Conservation (phyloP, 2,888 invertebrate genomes). For the Erebia palarica region DNA sequence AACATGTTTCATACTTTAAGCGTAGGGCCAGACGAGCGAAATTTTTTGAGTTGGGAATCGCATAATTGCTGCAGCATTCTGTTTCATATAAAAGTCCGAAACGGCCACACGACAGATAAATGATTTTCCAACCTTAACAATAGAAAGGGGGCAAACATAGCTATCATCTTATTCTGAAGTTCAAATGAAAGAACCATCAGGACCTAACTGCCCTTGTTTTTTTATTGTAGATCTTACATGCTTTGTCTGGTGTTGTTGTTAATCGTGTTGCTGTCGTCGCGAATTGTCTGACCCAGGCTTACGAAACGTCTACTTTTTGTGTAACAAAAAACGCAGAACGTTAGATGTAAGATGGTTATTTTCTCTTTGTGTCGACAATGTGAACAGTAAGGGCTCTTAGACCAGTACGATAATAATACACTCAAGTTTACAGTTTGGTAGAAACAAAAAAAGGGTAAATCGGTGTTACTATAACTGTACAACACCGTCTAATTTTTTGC, state of each 20-base stretch:
- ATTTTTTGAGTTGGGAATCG: too few relatives aligned
- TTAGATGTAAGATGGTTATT: conserved; percentile 26
- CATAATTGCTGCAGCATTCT: too few relatives aligned
- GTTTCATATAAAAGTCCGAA: too few relatives aligned
- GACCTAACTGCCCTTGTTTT: too few relatives aligned
- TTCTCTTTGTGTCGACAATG: conserved; percentile 32
- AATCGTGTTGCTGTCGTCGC: neutral
- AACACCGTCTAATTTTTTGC: neutral
- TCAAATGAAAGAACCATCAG: too few relatives aligned
- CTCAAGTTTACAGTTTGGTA: conserved; percentile 9
- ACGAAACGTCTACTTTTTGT: conserved; percentile 23
- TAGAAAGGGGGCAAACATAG: too few relatives aligned
- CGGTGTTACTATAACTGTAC: neutral
- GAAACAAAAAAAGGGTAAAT: neutral
- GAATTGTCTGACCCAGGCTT: neutral
- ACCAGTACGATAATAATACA: conserved; percentile 30
- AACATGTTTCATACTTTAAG: too few relatives aligned
- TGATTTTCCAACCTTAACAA: too few relatives aligned
- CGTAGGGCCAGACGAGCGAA: too few relatives aligned
- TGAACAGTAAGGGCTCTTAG: conserved; percentile 30
- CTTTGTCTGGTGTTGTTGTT: neutral
- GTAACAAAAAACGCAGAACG: conserved; percentile 32
- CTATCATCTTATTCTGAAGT: too few relatives aligned
- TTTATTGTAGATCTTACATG: too few relatives aligned
- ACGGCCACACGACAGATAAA: too few relatives aligned